phyloP scores from a whole-genome alignment of 2,113 vertebrate genomes.

The Semnopithecus entellus region DNA sequence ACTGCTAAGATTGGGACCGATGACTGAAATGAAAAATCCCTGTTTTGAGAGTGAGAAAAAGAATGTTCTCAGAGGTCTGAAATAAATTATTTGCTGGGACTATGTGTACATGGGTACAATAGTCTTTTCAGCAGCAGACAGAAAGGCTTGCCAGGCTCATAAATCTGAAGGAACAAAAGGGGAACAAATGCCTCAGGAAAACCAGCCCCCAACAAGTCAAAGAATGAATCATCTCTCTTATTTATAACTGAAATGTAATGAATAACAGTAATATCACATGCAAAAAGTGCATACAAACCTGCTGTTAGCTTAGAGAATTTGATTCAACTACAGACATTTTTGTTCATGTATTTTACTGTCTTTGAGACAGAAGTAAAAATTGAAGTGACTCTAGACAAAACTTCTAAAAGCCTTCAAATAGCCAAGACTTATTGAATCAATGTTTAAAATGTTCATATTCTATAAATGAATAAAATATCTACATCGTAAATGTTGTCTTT shows the following conservation, averaged over 20 bases:
- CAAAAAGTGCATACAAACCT: not conserved
- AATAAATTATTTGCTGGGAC: conserved; percentile 70
- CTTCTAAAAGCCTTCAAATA: not conserved
- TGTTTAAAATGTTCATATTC: not conserved
- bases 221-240: conserved; percentile 32
- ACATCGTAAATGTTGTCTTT: not conserved
- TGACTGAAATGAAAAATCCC: conserved; percentile 56
- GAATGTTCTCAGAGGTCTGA: not conserved
- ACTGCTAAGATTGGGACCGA: conserved; percentile 13
- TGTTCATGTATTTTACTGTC: not conserved
- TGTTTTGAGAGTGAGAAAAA: conserved; percentile 19
- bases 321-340: not conserved
- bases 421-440: not conserved
- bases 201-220: conserved; percentile 31
- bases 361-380: conserved; percentile 16
- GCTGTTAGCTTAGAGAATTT: not conserved
- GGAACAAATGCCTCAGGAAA: not conserved
- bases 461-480: not conserved
- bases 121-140: conserved; percentile 73
- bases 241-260: not conserved
- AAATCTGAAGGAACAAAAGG: conserved; percentile 72
- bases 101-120: conserved; percentile 58
- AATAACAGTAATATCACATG: conserved; percentile 27
- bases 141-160: conserved; percentile 70
- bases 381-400: not conserved